Evolutionary conservation across 2,888 invertebrate species (phyloP), one percentile per base, ranked within the genome.

Genomic region (Phorcus lineatus): DNA sequence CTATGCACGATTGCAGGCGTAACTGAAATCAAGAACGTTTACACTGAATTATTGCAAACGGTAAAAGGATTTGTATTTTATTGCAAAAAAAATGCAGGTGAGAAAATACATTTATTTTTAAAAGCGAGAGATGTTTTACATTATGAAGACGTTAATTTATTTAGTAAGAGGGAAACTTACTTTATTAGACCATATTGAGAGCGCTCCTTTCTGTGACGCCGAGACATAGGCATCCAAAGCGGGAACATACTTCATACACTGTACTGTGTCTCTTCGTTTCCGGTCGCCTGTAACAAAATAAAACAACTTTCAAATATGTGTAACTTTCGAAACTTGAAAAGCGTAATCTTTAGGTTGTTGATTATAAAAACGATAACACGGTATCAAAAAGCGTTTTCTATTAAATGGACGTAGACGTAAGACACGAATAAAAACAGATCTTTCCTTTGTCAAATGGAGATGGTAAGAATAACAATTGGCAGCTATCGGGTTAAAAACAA

Each of bases 171-270:
- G 53, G 53, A n/a, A 11, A 7, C 79, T 77, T 83, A 92, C 92
- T 88, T 92, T 90, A 77, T 84, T 90, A 28, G 88, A 88, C 92
- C 92, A 93, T 0, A 92, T 83, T 22, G 90, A 88, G 1, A 93
- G 80, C 0, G 91, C 88, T 0, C 93, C 92, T 84, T 92, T 92
- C 85, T 92, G 92, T 74, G 93, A 92, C n/a, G 90, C 91, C 3
- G 90, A 87, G 16, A 92, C 85, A 77, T 91, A 92, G 24, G 88
- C 82, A 79, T 93, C 92, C 52, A 91, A 80, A 13, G 86, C 80
- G 0, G 88, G 87, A 40, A 91, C 88, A 84, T 90, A 91, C 77
- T 88, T 83, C 28, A 92, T 86, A 84, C 88, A 87, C 79, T 92
- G 91, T 22, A 91, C 89, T 17, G 89, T 90, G 80, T 93, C 92